phyloP scores from a whole-genome alignment of 2,113 vertebrate species.

The Thamnaconus septentrionalis region DNA sequence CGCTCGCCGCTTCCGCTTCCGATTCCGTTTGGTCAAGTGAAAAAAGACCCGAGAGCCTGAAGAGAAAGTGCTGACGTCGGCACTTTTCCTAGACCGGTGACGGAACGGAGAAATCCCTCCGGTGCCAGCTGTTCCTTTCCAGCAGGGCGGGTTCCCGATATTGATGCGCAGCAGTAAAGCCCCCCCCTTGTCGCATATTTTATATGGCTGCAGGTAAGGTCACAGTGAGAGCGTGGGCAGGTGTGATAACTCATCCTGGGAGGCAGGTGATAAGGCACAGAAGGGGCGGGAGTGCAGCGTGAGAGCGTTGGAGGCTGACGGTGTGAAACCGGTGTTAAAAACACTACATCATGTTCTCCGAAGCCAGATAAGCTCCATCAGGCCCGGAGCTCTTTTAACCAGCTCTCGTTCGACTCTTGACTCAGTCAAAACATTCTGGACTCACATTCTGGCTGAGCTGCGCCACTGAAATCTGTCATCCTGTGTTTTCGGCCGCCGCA shows the following conservation, averaged over 20 bases:
- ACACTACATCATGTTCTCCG: slow-evolving; percentile 20
- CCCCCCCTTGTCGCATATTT: not conserved
- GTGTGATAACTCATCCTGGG: slow-evolving; percentile 33
- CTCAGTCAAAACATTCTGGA: slow-evolving; percentile 38
- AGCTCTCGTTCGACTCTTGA: slow-evolving; percentile 37
- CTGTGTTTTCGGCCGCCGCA: slow-evolving; percentile 39
- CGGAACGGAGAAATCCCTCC: slow-evolving; percentile 22
- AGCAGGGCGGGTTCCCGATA: slow-evolving; percentile 22
- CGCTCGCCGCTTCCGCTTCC: slow-evolving; percentile 3
- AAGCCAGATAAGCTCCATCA: slow-evolving; percentile 35
- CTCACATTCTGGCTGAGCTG: slow-evolving; percentile 18
- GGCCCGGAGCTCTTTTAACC: slow-evolving; percentile 18
- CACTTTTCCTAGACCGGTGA: slow-evolving; percentile 35
- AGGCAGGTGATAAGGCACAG: not conserved
- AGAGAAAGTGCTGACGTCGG: slow-evolving; percentile 42
- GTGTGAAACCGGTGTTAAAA: too few species aligned
- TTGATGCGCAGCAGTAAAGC: slow-evolving; percentile 27
- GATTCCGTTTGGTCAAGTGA: slow-evolving; percentile 20
- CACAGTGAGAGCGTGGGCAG: slow-evolving; percentile 35
- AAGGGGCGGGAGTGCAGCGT: not conserved
- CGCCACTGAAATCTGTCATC: slow-evolving; percentile 45
- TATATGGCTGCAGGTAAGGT: slow-evolving; percentile 19
- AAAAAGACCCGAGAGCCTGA: slow-evolving; percentile 28
- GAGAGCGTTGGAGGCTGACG: too few species aligned
- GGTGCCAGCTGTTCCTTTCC: slow-evolving; percentile 44